These are phyloP conservation scores for Melieria omissa DNA, from an alignment of 2,888 invertebrate genomes.

Conservation along the genomic window DNA sequence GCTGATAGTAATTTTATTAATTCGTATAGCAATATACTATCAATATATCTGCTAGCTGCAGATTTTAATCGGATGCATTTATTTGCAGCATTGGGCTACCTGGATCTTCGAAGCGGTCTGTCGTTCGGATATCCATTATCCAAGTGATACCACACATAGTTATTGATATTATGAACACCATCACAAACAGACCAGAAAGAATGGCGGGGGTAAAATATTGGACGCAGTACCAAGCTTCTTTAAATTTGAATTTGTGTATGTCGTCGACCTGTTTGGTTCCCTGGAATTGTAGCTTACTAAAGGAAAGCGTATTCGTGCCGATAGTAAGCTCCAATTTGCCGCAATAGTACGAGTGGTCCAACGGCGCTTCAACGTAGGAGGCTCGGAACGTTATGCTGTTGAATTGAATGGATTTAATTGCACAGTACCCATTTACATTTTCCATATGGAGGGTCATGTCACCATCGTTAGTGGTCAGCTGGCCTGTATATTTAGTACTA, in stretches of 20 bases:
- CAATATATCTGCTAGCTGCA: neutral
- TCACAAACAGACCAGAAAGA: conserved; percentile 39
- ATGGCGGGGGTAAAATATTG: conserved; percentile 39
- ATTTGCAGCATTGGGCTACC: conserved; percentile 24
- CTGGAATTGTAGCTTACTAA: conserved; percentile 29
- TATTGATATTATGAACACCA: conserved; percentile 38
- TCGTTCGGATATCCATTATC: conserved; percentile 46
- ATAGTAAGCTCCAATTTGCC: conserved; percentile 13
- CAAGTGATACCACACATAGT: conserved; percentile 43
- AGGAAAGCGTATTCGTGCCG: conserved; percentile 8
- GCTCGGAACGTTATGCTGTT: conserved; percentile 2
- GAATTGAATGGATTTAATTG: conserved; percentile 15
- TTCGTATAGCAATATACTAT: too few species aligned
- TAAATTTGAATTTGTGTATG: conserved; percentile 22
- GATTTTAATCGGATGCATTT: conserved; percentile 10
- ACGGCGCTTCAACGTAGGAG: conserved; percentile 25
- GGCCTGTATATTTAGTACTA: neutral
- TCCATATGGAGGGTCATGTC: too few species aligned
- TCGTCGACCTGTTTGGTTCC: neutral
- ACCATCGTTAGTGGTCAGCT: neutral
- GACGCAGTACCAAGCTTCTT: conserved; percentile 38
- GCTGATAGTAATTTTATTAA: too few species aligned
- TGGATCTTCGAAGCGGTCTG: conserved; percentile 31
- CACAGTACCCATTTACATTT: conserved; percentile 5
- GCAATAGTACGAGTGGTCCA: conserved; percentile 30